Evolutionary conservation across 92 coral and sea anemone genomes (phyloP).

Genomic region (Umimayanthus kanabou): DNA sequence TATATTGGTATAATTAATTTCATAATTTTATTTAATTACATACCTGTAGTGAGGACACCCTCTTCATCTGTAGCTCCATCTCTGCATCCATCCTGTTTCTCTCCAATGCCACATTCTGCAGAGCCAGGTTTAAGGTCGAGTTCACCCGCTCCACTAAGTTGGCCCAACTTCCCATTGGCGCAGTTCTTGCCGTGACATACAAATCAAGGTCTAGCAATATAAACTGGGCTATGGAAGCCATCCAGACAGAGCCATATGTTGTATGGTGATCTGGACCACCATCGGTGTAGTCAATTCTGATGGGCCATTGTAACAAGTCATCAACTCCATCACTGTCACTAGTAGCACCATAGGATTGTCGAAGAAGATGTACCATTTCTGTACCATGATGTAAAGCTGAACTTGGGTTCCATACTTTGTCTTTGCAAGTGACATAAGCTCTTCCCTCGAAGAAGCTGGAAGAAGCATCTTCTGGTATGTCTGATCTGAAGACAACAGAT

Average conservation of each 20-base stretch:
- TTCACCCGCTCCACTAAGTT: constrained; percentile 37
- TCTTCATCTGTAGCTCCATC: constrained; percentile 22
- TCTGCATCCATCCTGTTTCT: constrained; percentile 1
- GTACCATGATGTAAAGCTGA: constrained; percentile 8
- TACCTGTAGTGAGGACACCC: constrained; percentile 3
- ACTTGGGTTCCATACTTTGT: constrained; percentile 17
- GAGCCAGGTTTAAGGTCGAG: constrained; percentile 18
- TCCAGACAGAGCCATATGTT: constrained; percentile 32
- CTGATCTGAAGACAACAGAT: constrained; percentile 5
- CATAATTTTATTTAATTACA: constrained; percentile 6
- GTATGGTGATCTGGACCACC: constrained; percentile 39
- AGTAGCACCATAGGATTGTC: constrained; percentile 11
- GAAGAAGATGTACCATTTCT: background rate
- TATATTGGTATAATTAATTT: background rate
- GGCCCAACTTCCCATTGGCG: constrained; percentile 33
- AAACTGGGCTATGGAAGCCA: constrained; percentile 28
- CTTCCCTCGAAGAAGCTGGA: background rate
- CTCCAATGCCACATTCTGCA: constrained; percentile 28
- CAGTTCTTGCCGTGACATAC: constrained; percentile 32
- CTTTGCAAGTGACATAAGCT: constrained; percentile 29
- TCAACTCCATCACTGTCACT: constrained; percentile 12
- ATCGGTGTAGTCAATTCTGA: constrained; percentile 23
- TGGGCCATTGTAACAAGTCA: constrained; percentile 7
- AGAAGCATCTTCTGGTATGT: constrained; percentile 9
- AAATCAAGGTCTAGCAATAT: constrained; percentile 16